Conservation (phyloP, 1,140 invertebrate species). For the Leptoteleia sp. region DNA sequence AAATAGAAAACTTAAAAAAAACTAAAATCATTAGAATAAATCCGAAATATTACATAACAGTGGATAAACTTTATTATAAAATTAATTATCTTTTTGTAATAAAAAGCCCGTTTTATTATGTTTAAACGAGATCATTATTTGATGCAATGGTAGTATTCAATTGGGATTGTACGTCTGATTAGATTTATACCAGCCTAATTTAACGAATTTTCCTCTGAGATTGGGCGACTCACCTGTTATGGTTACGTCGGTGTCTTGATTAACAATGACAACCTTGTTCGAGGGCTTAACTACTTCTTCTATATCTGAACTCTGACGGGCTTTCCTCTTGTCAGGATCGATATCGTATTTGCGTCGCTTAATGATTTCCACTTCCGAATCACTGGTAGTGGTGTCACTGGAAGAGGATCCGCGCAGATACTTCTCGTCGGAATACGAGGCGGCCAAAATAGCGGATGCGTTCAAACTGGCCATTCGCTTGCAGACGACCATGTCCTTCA, state of each 20-base stretch:
- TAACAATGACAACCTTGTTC: conserved; percentile 86
- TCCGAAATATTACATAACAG: too few relatives aligned
- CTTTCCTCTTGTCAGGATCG: conserved; percentile 83
- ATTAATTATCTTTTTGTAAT: too few relatives aligned
- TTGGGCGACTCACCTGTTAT: conserved; percentile 86
- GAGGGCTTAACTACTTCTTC: conserved; percentile 78
- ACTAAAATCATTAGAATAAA: too few relatives aligned
- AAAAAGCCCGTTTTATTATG: too few relatives aligned
- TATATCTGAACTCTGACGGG: conserved; percentile 74
- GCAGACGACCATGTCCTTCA: conserved; percentile 92
- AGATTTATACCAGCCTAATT: too few relatives aligned
- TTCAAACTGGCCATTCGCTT: conserved; percentile 96
- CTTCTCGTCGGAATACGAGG: conserved; percentile 91
- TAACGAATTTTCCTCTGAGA: too few relatives aligned
- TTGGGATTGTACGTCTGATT: too few relatives aligned
- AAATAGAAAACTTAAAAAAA: too few relatives aligned
- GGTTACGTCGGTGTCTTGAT: conserved; percentile 92
- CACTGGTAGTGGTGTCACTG: conserved; percentile 81
- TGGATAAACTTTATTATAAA: too few relatives aligned
- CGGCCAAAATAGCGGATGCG: conserved; percentile 94
- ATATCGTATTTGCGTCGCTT: conserved; percentile 82
- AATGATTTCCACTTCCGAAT: conserved; percentile 79
- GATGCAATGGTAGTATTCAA: too few relatives aligned
- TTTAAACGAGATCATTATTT: too few relatives aligned
- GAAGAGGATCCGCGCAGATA: conserved; percentile 82